Conservation (phyloP, 2,888 invertebrate species). For the Amblyteles armatorius region DNA sequence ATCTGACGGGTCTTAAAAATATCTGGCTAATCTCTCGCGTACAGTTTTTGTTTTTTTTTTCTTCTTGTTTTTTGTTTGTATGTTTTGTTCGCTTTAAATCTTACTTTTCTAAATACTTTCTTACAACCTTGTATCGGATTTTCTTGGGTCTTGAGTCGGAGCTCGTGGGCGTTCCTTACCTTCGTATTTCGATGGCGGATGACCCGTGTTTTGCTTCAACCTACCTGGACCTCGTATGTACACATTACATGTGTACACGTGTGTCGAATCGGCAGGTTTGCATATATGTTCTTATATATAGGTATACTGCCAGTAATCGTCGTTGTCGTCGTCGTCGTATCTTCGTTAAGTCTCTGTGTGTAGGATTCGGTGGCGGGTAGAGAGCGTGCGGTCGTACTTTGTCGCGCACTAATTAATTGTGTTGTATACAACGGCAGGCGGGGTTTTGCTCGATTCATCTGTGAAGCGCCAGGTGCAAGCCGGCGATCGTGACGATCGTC, state of each 20-base stretch:
- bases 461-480: conserved; percentile 54
- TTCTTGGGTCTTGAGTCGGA: conserved; percentile 41
- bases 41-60: conserved; percentile 57
- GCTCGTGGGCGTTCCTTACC: conserved; percentile 8
- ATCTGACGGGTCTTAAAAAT: conserved; percentile 83
- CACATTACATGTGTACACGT: conserved; percentile 42
- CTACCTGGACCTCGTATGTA: conserved; percentile 54
- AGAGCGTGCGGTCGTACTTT: conserved; percentile 28
- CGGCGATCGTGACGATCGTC: conserved; percentile 69
- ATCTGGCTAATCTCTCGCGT: conserved; percentile 79
- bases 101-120: conserved; percentile 83
- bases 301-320: conserved; percentile 1
- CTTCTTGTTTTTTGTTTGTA: background rate
- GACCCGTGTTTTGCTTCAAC: conserved; percentile 22
- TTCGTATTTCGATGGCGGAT: conserved; percentile 21
- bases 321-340: conserved; percentile 28
- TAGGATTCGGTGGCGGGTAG: conserved; percentile 29
- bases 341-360: conserved; percentile 31
- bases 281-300: background rate
- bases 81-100: conserved; percentile 58
- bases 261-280: conserved; percentile 11
- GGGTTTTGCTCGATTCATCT: conserved; percentile 68
- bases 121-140: conserved; percentile 83
- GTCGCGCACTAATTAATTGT: conserved; percentile 34
- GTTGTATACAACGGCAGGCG: conserved; percentile 31